These are phyloP conservation scores for Coptodon bakossiorum DNA, from an alignment of 2,113 vertebrate genomes.

Conservation along the genomic window DNA sequence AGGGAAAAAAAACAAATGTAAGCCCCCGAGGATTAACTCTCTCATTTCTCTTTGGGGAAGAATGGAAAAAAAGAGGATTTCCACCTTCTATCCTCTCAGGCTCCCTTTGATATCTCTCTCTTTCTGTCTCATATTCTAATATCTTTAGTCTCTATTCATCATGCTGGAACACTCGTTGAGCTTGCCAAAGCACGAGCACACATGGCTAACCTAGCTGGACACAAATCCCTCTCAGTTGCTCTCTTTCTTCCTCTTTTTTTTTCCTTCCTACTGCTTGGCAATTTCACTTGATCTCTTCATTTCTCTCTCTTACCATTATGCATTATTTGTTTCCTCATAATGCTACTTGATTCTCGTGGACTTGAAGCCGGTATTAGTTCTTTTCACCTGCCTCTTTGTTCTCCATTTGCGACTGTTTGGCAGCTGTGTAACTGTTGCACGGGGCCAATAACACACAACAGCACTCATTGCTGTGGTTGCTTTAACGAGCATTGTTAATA, in stretches of 20 bases:
- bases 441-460: slow-evolving; percentile 25
- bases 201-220: slow-evolving; percentile 39
- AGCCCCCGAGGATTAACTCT: slow-evolving; percentile 72
- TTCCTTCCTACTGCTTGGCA: background rate
- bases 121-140: slow-evolving; percentile 50
- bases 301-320: background rate
- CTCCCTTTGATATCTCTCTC: slow-evolving; percentile 58
- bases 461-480: slow-evolving; percentile 9
- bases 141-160: slow-evolving; percentile 48
- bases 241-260: background rate
- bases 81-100: slow-evolving; percentile 44
- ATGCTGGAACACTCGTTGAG: slow-evolving; percentile 25
- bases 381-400: background rate
- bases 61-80: slow-evolving; percentile 65
- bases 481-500: slow-evolving; percentile 52
- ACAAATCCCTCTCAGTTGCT: slow-evolving; percentile 21
- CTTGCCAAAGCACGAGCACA: slow-evolving; percentile 29
- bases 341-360: background rate
- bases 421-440: background rate
- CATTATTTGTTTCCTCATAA: background rate
- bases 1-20: slow-evolving; percentile 57
- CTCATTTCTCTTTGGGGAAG: slow-evolving; percentile 66
- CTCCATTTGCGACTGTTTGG: slow-evolving; percentile 14
- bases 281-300: background rate
- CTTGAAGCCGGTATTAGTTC: background rate